Base-by-base conservation (phyloP, 2,888 invertebrate species). In the Phytoseiulus persimilis region DNA sequence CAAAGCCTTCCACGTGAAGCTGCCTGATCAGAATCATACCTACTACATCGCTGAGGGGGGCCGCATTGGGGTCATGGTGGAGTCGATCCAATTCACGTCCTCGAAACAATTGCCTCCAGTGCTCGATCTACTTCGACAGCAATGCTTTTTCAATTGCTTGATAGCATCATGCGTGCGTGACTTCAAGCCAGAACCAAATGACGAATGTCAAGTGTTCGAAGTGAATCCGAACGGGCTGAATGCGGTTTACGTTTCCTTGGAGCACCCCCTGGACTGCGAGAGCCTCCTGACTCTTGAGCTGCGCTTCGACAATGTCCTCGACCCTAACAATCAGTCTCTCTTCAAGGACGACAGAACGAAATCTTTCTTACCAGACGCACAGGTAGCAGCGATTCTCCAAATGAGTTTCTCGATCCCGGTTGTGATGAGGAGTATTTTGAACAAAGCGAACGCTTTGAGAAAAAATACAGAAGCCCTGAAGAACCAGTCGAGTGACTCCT, bases 21-120 rank as follows among this genome's bases (percentile, higher is more conserved):
- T 98, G 89, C 97, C 97, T 0, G 98, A 97, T 92, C 98, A 98
- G 92, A 95, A 95, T 90, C 98, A 98, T 92, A 96, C 97, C 92
- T 98, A 97, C 93, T 97, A 96, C 93, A 94, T 98, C 65, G 65
- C 65, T 65, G 65, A 65, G 2, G 65, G 65, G 1, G 65, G 18
- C 14, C 65, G 96, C 93, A 95, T 95, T 91, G 97, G 96, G 9
- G 95, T 95, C 91, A 93, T 95, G 91, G 95, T 96, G 89, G 94
- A 94, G 89, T 95, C 95, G 91, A 95, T 98, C 90, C 97, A 97
- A 0, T 98, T 98, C 93, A 97, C 96, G 0, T 97, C 98, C 93
- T 98, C 98, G 0, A 95, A 96, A 11, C 97, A 97, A 93, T 97
- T 98, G 90, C 95, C 97, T 89, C 95, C 95, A 92, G 96, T 98